A percentile compares a stretch with the other conserved stretches of the same genome.
phyloP scores from a whole-genome alignment of 2,797 vertebrate species.

The Novumbra hubbsi region DNA sequence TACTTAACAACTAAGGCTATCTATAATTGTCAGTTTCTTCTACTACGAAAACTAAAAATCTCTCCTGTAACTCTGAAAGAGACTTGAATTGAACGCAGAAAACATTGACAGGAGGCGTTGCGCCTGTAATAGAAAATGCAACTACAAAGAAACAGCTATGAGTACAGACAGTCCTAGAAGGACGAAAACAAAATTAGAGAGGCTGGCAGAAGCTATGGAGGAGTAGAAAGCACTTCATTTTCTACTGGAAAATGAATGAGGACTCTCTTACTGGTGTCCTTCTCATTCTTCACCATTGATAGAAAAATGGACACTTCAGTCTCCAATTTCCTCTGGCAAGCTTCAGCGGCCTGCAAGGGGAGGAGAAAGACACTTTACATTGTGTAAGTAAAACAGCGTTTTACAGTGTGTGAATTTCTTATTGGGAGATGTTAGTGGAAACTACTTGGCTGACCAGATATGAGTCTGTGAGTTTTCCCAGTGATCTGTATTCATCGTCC shows the following conservation, averaged over 20 bases:
- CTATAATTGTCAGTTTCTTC: too few species aligned
- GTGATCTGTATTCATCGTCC: slow-evolving; percentile 59
- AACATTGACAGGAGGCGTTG: too few species aligned
- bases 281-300: slow-evolving; percentile 79
- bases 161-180: background rate
- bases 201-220: background rate
- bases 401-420: background rate
- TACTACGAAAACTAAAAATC: too few species aligned
- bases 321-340: slow-evolving; percentile 79
- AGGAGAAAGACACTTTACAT: background rate
- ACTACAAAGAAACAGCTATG: too few species aligned
- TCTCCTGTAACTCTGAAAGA: too few species aligned
- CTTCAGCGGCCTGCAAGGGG: slow-evolving; percentile 73
- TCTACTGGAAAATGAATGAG: background rate
- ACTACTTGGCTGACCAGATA: slow-evolving; percentile 71
- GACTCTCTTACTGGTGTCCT: slow-evolving; percentile 75
- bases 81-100: too few species aligned
- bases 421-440: background rate
- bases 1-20: too few species aligned
- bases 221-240: background rate
- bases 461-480: slow-evolving; percentile 72
- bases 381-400: background rate
- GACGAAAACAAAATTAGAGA: background rate
- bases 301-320: slow-evolving; percentile 83
- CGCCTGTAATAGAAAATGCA: too few species aligned